These are phyloP conservation scores for Adrianichthys oophorus DNA, from an alignment of 2,797 vertebrate species.

Conservation along the genomic window DNA sequence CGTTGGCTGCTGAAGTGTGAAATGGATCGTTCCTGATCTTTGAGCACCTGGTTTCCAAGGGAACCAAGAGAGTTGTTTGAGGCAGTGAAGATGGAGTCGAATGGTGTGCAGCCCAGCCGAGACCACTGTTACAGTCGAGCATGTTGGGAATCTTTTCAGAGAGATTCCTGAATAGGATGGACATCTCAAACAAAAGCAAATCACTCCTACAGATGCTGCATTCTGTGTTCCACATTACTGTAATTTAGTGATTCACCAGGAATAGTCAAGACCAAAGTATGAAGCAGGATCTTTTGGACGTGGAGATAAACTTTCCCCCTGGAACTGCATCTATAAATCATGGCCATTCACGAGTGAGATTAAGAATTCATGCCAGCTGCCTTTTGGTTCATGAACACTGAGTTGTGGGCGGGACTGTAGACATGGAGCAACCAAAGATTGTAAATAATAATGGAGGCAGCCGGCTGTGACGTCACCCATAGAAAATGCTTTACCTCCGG, in stretches of 20 bases:
- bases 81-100: constrained; percentile 40
- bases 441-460: too few species aligned
- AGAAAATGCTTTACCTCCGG: too few species aligned
- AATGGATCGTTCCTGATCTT: constrained; percentile 78
- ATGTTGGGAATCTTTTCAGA: constrained; percentile 1
- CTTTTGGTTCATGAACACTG: constrained; percentile 62
- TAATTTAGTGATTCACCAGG: constrained; percentile 36
- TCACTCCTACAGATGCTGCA: constrained; percentile 40
- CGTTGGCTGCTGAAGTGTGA: constrained; percentile 70
- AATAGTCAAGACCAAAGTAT: constrained; percentile 40
- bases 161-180: constrained; percentile 4
- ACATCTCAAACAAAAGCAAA: constrained; percentile 35
- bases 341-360: constrained; percentile 72
- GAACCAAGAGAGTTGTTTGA: constrained; percentile 69
- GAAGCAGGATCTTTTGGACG: constrained; percentile 42
- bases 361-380: constrained; percentile 76
- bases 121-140: constrained; percentile 36
- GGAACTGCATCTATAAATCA: constrained; percentile 76
- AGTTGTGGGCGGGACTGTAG: too few species aligned
- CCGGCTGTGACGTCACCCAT: too few species aligned
- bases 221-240: constrained; percentile 36
- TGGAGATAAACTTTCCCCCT: constrained; percentile 63
- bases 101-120: constrained; percentile 26
- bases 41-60: constrained; percentile 80
- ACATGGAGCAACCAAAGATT: too few species aligned